A percentile compares a stretch with the other conserved stretches of the same genome.
Evolutionary conservation across 1,140 invertebrate genomes (phyloP).

Genomic region (Elymnias hypermnestra): DNA sequence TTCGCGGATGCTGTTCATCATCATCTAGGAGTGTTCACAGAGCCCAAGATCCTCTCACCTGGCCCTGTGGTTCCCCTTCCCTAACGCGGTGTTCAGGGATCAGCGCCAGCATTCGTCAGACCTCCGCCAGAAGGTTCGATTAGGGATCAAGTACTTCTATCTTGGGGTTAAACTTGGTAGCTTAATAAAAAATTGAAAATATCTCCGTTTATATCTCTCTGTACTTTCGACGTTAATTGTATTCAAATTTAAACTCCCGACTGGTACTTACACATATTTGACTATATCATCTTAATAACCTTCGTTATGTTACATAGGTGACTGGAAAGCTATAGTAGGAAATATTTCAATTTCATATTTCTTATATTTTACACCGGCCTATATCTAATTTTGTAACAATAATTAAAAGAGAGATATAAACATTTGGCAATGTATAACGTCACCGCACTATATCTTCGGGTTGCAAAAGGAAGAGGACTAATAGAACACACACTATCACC

Average conservation of each 20-base stretch:
- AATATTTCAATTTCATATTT: too few species aligned
- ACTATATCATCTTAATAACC: too few species aligned
- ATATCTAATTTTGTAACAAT: too few species aligned
- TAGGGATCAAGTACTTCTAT: slow-evolving; percentile 16
- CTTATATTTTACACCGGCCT: too few species aligned
- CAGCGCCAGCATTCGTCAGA: slow-evolving; percentile 64
- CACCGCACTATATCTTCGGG: slow-evolving; percentile 28
- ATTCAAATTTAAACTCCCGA: too few species aligned
- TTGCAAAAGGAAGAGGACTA: slow-evolving; percentile 26
- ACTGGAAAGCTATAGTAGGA: too few species aligned
- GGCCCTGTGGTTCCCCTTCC: slow-evolving; percentile 76
- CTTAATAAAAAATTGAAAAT: slow-evolving; percentile 17
- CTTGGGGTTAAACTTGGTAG: slow-evolving; percentile 23
- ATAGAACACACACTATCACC: slow-evolving; percentile 16
- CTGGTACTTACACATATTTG: too few species aligned
- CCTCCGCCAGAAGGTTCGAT: slow-evolving; percentile 69
- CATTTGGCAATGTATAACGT: slow-evolving; percentile 17
- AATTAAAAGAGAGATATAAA: slow-evolving; percentile 25
- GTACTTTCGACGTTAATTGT: too few species aligned
- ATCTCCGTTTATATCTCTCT: slow-evolving; percentile 18
- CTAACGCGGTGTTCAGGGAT: slow-evolving; percentile 74
- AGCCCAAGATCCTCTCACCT: slow-evolving; percentile 71
- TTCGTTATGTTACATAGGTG: too few species aligned
- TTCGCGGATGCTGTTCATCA: slow-evolving; percentile 20
- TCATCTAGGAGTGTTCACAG: slow-evolving; percentile 55